Conservation (phyloP, 2,113 vertebrate species). For the Archocentrus centrarchus region DNA sequence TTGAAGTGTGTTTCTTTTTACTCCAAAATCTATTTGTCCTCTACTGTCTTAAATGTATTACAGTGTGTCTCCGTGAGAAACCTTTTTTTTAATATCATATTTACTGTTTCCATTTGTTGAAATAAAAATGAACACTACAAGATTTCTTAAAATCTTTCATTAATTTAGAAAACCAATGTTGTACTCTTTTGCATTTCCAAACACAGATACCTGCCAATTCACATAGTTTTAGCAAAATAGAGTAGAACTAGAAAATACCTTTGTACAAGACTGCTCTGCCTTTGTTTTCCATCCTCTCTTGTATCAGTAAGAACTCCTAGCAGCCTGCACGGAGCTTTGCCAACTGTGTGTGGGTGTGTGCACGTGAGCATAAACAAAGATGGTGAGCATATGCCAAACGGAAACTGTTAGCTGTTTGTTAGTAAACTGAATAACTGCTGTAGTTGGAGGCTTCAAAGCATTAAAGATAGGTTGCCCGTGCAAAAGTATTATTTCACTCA, state of each 20-base stretch:
- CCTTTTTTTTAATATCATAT: background rate
- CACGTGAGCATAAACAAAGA: conserved; percentile 10
- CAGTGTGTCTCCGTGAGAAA: background rate
- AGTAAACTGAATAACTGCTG: conserved; percentile 1
- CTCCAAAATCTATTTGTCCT: background rate
- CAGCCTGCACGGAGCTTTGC: background rate
- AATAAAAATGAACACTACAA: background rate
- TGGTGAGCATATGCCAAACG: conserved; percentile 12
- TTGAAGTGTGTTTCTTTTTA: background rate
- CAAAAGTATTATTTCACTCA: rapidly evolving
- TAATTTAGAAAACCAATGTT: background rate
- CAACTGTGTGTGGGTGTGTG: conserved; percentile 9
- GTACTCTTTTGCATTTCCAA: background rate
- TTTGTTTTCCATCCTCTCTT: background rate
- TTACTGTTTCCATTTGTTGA: background rate
- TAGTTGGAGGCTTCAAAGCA: background rate
- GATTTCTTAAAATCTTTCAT: background rate
- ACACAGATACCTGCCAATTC: background rate
- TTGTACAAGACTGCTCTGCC: background rate
- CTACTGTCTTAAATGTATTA: background rate
- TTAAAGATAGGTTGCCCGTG: rapidly evolving
- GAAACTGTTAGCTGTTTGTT: conserved; percentile 8
- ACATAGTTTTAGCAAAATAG: background rate
- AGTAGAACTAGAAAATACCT: conserved; percentile 4
- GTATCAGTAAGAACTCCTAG: background rate